Conservation (phyloP, 2,797 vertebrate species). For the Buphagus erythrorhynchus region DNA sequence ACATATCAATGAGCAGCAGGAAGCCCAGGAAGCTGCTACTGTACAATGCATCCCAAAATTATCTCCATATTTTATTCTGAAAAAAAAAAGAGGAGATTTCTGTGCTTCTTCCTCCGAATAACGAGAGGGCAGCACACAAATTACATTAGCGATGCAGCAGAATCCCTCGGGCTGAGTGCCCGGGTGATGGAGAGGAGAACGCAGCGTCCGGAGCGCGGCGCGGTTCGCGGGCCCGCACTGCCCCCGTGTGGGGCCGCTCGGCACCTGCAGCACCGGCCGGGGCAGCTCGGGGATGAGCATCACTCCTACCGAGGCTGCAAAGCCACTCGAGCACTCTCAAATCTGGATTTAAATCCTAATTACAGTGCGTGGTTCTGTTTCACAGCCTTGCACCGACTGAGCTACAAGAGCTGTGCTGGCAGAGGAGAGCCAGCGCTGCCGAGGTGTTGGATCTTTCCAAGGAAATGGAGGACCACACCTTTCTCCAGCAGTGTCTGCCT, state of each 20-base stretch:
- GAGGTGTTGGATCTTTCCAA: not conserved
- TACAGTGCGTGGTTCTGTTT: fast-evolving
- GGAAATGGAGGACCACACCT: conserved; percentile 68
- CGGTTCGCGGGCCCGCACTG: not conserved
- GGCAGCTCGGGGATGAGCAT: too few relatives aligned
- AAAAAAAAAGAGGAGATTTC: not conserved
- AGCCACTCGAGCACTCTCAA: not conserved
- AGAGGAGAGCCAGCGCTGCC: fast-evolving
- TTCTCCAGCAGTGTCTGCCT: conserved; percentile 88
- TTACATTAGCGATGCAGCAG: fast-evolving
- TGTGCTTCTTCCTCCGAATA: not conserved
- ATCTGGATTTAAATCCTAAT: not conserved
- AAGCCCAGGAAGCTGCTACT: not conserved
- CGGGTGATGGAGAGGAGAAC: too few relatives aligned
- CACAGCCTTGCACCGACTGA: not conserved
- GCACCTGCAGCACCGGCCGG: too few relatives aligned
- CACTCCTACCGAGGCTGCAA: too few relatives aligned
- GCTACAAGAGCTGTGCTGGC: not conserved
- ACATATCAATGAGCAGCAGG: not conserved
- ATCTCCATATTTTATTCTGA: not conserved
- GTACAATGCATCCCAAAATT: not conserved
- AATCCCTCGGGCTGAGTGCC: too few relatives aligned
- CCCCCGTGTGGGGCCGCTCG: not conserved
- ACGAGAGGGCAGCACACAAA: not conserved
- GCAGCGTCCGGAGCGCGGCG: not conserved